Evolutionary conservation across 2,888 invertebrate genomes (phyloP), one percentile per base, ranked within the genome.

Genomic region (Athalia rosae): DNA sequence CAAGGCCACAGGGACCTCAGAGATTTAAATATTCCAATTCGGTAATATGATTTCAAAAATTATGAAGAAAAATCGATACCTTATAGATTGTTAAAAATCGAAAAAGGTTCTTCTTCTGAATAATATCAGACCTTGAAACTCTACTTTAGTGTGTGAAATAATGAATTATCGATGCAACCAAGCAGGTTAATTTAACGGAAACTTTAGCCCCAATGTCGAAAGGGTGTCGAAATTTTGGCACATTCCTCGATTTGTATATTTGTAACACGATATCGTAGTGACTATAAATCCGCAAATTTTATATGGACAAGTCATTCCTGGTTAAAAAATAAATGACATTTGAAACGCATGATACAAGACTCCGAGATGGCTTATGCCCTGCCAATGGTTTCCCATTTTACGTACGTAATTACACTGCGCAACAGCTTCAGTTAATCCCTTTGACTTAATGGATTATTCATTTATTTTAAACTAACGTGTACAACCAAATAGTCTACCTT

Each of bases 281-380:
- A 41, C 58, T 11, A 58, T 58, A 45, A 67, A 28, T 50, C 28
- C 58, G n/a, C 13, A 56, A 71, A 71, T 45, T 71, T 56, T n/a
- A 71, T 71, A 71, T 45, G 56, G 56, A 71, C 83, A 79, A 84
- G 82, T 85, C 85, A 87, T 84, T 86, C 84, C 82, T 81, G 79
- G 81, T 82, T 82, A 80, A 82, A 84, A 84, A 82, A 84, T 84
- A 82, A 82, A 86, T 87, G 85, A 84, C 87, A 87, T 82, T 86
- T 84, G 81, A 80, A 82, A 83, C 82, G 82, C 61, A 61, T 74
- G 61, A 74, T 61, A 41, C 62, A 43, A 62, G 79, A 79, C 78
- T 80, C 76, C 77, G 78, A 77, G 80, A 80, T 83, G 79, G 63
- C 9, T 77, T 28, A 8, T 13, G 13, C 15, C 15, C 56, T 76